Percentiles rank a stretch among this genome's conserved stretches.
phyloP scores from a whole-genome alignment of 2,797 vertebrate species.

The Trachurus trachurus region DNA sequence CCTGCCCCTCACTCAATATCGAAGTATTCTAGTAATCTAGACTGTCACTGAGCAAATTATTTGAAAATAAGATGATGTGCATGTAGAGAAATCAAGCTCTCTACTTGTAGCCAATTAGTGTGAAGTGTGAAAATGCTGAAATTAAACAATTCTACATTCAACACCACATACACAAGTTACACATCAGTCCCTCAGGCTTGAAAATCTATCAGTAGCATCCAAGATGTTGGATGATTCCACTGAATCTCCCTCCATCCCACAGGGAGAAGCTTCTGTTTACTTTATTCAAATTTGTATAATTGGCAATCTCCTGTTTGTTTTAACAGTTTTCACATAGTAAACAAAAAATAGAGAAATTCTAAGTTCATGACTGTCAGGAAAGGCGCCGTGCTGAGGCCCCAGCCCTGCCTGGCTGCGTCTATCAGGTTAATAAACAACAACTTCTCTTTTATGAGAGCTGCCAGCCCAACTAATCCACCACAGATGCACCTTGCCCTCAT shows the following conservation, averaged over 20 bases:
- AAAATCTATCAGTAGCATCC: not conserved
- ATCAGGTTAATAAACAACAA: slow-evolving; percentile 56
- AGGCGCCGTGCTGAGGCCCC: slow-evolving; percentile 11
- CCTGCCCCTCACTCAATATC: too few species aligned
- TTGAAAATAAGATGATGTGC: not conserved
- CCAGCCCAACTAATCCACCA: slow-evolving; percentile 52
- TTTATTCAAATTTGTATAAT: not conserved
- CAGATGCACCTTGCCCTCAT: slow-evolving; percentile 59
- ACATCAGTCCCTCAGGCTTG: not conserved
- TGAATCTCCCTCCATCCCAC: not conserved
- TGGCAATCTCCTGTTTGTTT: not conserved
- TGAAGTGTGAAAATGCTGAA: not conserved
- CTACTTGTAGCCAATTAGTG: not conserved
- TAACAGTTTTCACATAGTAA: not conserved
- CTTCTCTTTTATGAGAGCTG: slow-evolving; percentile 49
- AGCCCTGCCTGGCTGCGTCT: slow-evolving; percentile 23
- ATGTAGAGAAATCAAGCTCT: not conserved
- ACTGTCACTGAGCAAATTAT: not conserved
- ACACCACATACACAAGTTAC: not conserved
- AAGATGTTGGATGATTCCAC: not conserved
- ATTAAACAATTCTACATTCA: not conserved
- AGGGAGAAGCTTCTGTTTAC: not conserved
- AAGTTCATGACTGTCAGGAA: not conserved
- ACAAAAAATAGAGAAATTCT: not conserved
- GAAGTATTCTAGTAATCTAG: too few species aligned